A percentile compares a stretch with the other conserved stretches of the same genome.
Conservation (phyloP, 2,888 invertebrate species). For the Acleris sparsana region DNA sequence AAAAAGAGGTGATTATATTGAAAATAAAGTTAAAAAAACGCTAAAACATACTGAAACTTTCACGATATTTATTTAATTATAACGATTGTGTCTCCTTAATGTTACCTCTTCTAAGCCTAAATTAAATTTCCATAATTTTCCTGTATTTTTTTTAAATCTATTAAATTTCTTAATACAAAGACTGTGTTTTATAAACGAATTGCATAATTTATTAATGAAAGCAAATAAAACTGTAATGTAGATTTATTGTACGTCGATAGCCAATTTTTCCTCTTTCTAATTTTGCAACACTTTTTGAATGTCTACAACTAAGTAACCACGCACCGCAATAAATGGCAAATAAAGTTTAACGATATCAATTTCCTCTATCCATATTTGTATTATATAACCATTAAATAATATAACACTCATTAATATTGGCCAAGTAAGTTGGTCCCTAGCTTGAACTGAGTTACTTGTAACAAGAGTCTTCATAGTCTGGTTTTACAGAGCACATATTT, state of each 20-base stretch:
- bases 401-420: slow-evolving; percentile 18
- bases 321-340: slow-evolving; percentile 13
- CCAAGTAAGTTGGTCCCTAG: slow-evolving; percentile 1
- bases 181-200: too few relatives aligned
- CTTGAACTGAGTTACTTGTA: neutral
- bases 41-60: too few relatives aligned
- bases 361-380: slow-evolving; percentile 20
- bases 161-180: too few relatives aligned
- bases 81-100: too few relatives aligned
- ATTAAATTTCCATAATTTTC: too few relatives aligned
- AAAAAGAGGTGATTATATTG: neutral
- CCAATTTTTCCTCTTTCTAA: neutral
- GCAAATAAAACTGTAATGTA: too few relatives aligned
- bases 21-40: neutral
- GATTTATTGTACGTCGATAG: neutral
- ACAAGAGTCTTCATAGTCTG: neutral
- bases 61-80: too few relatives aligned
- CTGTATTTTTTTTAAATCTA: too few relatives aligned
- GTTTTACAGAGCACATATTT: neutral
- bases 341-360: slow-evolving; percentile 16
- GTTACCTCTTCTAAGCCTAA: too few relatives aligned
- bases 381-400: slow-evolving; percentile 19
- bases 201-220: too few relatives aligned
- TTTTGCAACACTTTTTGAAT: neutral
- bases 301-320: slow-evolving; percentile 5